Conservation (phyloP, 92 coral and sea anemone species). For the Desmophyllum pertusum region DNA sequence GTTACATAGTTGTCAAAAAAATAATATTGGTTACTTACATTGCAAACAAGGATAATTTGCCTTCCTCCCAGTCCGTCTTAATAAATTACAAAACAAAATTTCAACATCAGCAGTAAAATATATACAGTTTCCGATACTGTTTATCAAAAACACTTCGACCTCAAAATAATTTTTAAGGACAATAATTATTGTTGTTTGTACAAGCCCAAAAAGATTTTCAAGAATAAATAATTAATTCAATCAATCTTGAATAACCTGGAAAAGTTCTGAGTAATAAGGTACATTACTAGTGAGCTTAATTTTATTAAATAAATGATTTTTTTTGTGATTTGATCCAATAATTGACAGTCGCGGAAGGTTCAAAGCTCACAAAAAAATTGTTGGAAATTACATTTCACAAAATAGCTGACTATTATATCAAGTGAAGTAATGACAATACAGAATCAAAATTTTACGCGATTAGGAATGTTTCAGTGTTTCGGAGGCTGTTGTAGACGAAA, state of each 20-base stretch:
- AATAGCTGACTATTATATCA: not conserved
- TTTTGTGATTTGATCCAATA: constrained; percentile 22
- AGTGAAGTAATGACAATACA: not conserved
- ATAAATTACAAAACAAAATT: not conserved
- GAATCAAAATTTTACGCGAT: not conserved
- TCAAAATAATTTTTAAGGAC: not conserved
- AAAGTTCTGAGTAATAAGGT: not conserved
- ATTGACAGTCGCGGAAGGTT: not conserved
- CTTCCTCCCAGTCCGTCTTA: not conserved
- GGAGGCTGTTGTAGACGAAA: not conserved
- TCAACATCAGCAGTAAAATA: not conserved
- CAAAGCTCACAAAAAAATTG: not conserved
- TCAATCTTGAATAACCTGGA: constrained; percentile 13
- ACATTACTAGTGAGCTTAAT: constrained; percentile 4
- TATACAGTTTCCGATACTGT: not conserved
- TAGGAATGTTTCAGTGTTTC: not conserved
- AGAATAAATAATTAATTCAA: constrained; percentile 37
- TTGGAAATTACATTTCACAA: constrained; percentile 12
- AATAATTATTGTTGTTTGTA: constrained; percentile 19
- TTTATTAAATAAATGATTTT: constrained; percentile 18
- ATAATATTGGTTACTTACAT: constrained; percentile 26
- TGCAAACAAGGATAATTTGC: not conserved
- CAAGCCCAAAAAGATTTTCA: not conserved
- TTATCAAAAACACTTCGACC: not conserved
- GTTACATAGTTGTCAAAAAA: constrained; percentile 1